These are phyloP conservation scores for Malurus leucopterus DNA, from an alignment of 2,797 vertebrate genomes.

Conservation along the genomic window DNA sequence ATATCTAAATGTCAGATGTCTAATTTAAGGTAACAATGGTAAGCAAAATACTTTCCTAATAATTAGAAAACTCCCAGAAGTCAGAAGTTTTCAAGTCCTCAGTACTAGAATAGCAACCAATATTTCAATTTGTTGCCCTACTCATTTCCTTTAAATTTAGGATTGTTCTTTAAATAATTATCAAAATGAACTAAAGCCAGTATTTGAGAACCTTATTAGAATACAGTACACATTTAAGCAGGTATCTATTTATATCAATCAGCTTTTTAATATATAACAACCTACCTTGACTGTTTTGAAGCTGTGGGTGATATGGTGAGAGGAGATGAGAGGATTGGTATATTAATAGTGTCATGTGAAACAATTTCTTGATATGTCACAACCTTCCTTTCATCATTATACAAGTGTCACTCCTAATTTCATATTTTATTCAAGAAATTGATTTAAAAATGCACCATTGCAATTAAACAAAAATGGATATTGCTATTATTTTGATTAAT, in stretches of 20 bases:
- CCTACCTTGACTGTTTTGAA: not conserved
- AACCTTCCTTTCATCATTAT: not conserved
- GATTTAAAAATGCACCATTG: not conserved
- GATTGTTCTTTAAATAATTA: not conserved
- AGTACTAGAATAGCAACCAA: not conserved
- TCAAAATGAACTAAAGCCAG: not conserved
- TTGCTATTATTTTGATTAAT: not conserved
- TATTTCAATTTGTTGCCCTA: not conserved
- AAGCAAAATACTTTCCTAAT: not conserved
- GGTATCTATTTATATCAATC: not conserved
- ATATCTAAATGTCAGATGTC: not conserved
- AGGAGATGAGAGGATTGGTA: not conserved
- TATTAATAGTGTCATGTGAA: not conserved
- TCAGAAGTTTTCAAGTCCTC: not conserved
- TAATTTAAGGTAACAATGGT: not conserved
- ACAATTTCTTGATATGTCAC: not conserved
- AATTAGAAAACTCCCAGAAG: not conserved
- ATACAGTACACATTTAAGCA: not conserved
- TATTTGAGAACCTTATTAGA: not conserved
- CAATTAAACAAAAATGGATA: not conserved
- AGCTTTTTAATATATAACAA: not conserved
- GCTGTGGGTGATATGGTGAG: not conserved
- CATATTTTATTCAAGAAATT: not conserved
- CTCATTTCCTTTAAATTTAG: not conserved
- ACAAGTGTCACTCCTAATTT: not conserved